Evolutionary conservation across 2,113 vertebrate genomes (phyloP), one percentile per base, ranked within the genome.

Genomic region (Cynoglossus semilaevis): DNA sequence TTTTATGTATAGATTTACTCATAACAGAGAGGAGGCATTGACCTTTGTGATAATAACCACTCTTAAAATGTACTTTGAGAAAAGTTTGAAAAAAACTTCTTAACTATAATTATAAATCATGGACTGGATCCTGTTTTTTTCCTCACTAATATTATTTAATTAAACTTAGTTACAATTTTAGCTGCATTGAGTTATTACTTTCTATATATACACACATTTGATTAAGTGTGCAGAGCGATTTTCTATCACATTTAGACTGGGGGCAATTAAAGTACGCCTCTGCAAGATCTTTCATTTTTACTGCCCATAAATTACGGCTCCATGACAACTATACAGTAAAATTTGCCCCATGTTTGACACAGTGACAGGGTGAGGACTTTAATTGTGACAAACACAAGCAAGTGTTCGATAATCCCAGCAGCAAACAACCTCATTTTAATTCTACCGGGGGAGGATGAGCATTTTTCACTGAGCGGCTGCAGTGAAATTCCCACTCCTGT

Each of bases 351-450:
- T 2, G n/a, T 15, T 1, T 3, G 19, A 62, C 13, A 16, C 13
- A 1, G 51, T 35, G 50, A 49, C 1, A 5, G 17, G 36, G 10
- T 17, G 45, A 46, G 12, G 13, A 9, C 49, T 49, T 19, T 35
- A 22, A 51, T 15, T 22, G 56, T 9, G 41, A 52, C 34, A 58
- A 29, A 29, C 49, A 70, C 43, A 41, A 29, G 1, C 40, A 35
- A 37, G 44, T 16, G 14, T 67, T 67, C 44, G 70, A 58, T 75
- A 66, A 56, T 37, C 53, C 49, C 42, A 8, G 8, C 54, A n/a
- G 22, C 11, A 12, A 65, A 63, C 56, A 16, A 29, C 45, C 62
- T 65, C 50, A 52, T 65, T 65, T 63, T 14, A 53, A 40, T 55
- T 72, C 35, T 7, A 10, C 43, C 51, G 44, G 51, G 29, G 40